Evolutionary conservation across 2,888 invertebrate species (phyloP).

Genomic region (Gortyna flavago): DNA sequence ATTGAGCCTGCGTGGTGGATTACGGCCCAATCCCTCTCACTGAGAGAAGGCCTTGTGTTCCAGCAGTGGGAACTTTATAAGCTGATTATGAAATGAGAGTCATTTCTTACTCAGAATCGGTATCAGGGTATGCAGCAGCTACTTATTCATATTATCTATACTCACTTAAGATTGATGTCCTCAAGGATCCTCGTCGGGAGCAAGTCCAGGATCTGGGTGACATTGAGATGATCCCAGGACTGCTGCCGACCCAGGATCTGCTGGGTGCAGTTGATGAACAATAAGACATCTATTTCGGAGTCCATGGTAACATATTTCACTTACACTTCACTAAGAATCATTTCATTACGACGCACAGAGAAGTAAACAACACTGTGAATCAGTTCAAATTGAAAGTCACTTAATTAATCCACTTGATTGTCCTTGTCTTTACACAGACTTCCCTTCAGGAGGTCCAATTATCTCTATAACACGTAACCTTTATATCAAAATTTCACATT

Average conservation of each 20-base stretch:
- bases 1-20: too few species aligned
- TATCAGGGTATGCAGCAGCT: not conserved
- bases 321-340: conserved; percentile 59
- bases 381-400: conserved; percentile 28
- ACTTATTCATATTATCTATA: conserved; percentile 25
- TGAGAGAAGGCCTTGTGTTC: too few species aligned
- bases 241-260: conserved; percentile 80
- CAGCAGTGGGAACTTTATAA: too few species aligned
- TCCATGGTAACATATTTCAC: conserved; percentile 79
- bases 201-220: conserved; percentile 83
- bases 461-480: conserved; percentile 18
- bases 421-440: conserved; percentile 15
- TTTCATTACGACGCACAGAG: not conserved
- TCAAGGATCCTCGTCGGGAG: conserved; percentile 82
- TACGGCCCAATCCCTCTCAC: too few species aligned
- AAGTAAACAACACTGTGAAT: conserved; percentile 1
- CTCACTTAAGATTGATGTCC: conserved; percentile 86
- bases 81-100: conserved; percentile 9
- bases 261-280: conserved; percentile 87
- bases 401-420: not conserved
- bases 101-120: conserved; percentile 4
- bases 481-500: conserved; percentile 20
- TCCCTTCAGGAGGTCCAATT: conserved; percentile 18
- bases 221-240: conserved; percentile 83
- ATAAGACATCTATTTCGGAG: conserved; percentile 83